These are phyloP conservation scores for Pristionchus japonicus DNA, from an alignment of 2,888 invertebrate species.

Conservation along the genomic window DNA sequence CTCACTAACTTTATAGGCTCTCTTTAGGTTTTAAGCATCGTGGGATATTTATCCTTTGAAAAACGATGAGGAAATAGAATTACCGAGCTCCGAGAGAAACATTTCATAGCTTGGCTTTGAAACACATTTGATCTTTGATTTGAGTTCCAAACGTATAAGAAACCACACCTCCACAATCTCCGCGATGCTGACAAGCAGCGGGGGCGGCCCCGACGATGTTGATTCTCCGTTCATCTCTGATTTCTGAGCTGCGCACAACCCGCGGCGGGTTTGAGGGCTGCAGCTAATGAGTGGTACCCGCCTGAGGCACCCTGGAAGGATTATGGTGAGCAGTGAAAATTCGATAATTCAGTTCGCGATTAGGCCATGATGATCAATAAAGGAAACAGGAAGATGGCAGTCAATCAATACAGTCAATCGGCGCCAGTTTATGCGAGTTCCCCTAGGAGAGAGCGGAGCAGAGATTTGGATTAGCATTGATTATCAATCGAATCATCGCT, in stretches of 20 bases:
- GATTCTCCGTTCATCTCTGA: slow-evolving; percentile 14
- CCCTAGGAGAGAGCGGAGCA: neutral
- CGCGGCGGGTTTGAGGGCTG: neutral
- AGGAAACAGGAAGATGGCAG: neutral
- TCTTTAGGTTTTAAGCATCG: no score
- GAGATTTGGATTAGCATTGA: slow-evolving; percentile 8
- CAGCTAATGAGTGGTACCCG: neutral
- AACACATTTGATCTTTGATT: neutral
- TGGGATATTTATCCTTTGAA: no score
- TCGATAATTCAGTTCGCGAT: neutral
- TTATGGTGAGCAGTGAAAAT: neutral
- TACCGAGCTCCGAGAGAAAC: no score
- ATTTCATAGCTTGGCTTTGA: neutral
- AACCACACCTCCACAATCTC: slow-evolving; percentile 7
- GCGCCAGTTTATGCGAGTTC: neutral
- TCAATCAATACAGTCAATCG: neutral
- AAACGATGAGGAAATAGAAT: no score
- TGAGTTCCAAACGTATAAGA: neutral
- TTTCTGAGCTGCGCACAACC: neutral
- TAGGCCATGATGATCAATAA: neutral
- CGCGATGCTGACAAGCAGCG: slow-evolving; percentile 36
- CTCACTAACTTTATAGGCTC: no score
- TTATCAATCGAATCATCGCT: neutral
- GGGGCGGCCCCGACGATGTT: neutral
- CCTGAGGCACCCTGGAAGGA: neutral